Conservation (phyloP, 2,113 vertebrate genomes). For the Marmota monax region DNA sequence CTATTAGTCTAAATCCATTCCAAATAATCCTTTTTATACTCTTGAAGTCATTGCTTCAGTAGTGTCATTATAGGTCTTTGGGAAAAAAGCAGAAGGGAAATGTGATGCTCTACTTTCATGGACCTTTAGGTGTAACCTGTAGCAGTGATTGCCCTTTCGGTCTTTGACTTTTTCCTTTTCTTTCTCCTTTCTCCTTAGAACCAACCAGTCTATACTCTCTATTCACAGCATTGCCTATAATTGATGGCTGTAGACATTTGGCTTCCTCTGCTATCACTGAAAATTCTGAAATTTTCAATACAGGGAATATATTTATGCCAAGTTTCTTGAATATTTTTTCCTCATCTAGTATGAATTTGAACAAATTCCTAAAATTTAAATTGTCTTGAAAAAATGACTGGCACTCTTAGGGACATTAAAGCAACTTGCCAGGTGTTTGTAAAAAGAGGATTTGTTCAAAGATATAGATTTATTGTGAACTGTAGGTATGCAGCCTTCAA, state of each 20-base stretch:
- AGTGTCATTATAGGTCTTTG: background rate
- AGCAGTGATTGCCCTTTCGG: background rate
- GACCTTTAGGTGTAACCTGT: too few relatives aligned
- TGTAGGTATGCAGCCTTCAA: background rate
- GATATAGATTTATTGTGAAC: background rate
- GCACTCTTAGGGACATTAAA: background rate
- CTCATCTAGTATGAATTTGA: background rate
- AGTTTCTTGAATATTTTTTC: slow-evolving; percentile 10
- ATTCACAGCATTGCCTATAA: background rate
- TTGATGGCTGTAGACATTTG: background rate
- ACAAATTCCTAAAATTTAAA: background rate
- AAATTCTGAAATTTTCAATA: background rate
- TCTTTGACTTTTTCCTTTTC: background rate
- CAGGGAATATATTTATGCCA: background rate
- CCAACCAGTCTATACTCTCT: too few relatives aligned
- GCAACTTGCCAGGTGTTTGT: background rate
- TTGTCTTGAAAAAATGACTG: background rate
- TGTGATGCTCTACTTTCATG: background rate
- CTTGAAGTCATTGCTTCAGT: background rate
- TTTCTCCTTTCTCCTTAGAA: background rate
- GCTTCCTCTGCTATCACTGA: background rate
- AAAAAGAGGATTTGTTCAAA: background rate
- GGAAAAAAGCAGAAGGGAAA: background rate
- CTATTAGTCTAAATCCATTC: background rate
- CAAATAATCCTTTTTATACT: background rate